Base-by-base conservation (phyloP, 2,888 invertebrate species). In the Kuschelorhynchus macadamiae region DNA sequence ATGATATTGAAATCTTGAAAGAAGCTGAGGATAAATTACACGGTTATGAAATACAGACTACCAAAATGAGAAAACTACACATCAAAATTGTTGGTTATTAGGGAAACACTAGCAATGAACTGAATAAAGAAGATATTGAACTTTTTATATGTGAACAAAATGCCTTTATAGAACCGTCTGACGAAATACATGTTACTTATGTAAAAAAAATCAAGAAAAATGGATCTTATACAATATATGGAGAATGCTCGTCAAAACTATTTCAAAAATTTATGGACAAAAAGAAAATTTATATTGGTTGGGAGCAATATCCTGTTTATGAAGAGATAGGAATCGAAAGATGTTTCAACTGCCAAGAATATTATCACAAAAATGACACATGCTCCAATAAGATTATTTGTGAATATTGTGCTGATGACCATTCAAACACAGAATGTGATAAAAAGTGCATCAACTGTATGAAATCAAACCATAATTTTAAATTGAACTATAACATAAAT, bases 231-330 rank as follows among this genome's bases (percentile, higher is more conserved):
- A 39, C n/a, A 9, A 12, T 39, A 5, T 39, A 9, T n/a, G 39
- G 8, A 9, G 39, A 39, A 7, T 44, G 44, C 44, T 44, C 16
- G 3, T 17, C 44, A 17, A 17, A n/a, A 17, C 17, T 44, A 44
- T 44, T 44, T 44, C 3, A 44, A 17, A n/a, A 44, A 44, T 16
- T 44, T 5, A 44, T 44, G 17, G 9, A 16, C 18, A 7, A 44
- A 3, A 44, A 44, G 17, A 44, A 44, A 17, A 7, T 44, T 2
- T 44, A 44, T 17, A 17, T 44, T 16, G 44, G 44, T 16, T 44
- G 44, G 44, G 16, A 44, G n/a, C 44, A 17, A 14, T 44, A 17
- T 17, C 44, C 44, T 8, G 44, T 44, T 11, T 44, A 44, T 44
- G 44, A 44, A 44, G 17, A n/a, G 5, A 4, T 39, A 39, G 5